Conservation (phyloP, 2,113 vertebrate species). For the Sylvilagus bachmani region DNA sequence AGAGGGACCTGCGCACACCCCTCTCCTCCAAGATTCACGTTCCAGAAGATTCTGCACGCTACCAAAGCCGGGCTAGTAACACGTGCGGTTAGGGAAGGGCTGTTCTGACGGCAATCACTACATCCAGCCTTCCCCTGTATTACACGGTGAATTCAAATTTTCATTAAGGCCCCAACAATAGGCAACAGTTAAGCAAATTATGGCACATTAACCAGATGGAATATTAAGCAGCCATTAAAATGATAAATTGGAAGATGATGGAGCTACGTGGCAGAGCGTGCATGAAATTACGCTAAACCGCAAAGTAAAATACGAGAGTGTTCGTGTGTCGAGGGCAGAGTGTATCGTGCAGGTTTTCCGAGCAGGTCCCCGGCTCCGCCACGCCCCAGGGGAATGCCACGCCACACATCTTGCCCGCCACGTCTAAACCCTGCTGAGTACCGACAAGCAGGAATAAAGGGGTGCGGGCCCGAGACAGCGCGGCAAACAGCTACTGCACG, state of each 20-base stretch:
- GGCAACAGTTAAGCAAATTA: constrained; percentile 80
- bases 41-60: not conserved
- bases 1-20: constrained; percentile 15
- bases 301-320: constrained; percentile 65
- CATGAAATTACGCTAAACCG: constrained; percentile 72
- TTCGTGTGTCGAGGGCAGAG: constrained; percentile 22
- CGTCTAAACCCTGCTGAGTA: constrained; percentile 4
- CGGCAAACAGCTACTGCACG: not conserved
- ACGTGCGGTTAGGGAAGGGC: constrained; percentile 47
- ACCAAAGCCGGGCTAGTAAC: constrained; percentile 42
- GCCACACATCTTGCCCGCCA: not conserved
- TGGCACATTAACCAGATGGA: constrained; percentile 71
- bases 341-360: constrained; percentile 9
- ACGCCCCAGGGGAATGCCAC: not conserved
- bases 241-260: constrained; percentile 73
- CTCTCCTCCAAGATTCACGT: constrained; percentile 66
- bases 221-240: constrained; percentile 82
- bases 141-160: constrained; percentile 72
- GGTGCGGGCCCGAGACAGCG: not conserved
- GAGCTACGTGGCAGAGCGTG: constrained; percentile 54
- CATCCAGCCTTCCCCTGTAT: constrained; percentile 43
- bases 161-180: constrained; percentile 76
- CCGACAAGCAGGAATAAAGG: not conserved
- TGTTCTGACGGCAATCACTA: constrained; percentile 60
- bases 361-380: constrained; percentile 25